Evolutionary conservation across 2,113 vertebrate species (phyloP).

Genomic region (Diphyllodes magnificus): DNA sequence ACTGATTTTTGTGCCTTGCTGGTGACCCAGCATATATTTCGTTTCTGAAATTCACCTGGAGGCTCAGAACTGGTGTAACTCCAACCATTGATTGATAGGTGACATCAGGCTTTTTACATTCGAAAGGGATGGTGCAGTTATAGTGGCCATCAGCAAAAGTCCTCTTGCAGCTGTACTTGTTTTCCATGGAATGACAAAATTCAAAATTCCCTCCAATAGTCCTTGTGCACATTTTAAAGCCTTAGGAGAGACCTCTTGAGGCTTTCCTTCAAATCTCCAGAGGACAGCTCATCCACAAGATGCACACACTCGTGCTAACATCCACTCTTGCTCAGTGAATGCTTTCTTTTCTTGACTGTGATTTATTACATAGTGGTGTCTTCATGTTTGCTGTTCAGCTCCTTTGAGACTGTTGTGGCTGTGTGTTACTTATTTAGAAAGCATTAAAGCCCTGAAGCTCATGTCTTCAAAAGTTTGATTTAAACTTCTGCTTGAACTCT

Average conservation of each 20-base stretch:
- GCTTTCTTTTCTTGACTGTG: neutral
- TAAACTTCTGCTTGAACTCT: neutral
- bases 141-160: neutral
- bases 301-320: fast-evolving
- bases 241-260: neutral
- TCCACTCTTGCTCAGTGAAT: neutral
- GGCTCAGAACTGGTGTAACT: neutral
- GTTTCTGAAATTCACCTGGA: neutral
- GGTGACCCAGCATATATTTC: neutral
- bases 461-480: neutral
- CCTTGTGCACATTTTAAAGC: neutral
- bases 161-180: fast-evolving
- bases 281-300: neutral
- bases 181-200: neutral
- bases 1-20: neutral
- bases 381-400: neutral
- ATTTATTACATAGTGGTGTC: neutral
- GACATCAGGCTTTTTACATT: neutral
- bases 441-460: neutral
- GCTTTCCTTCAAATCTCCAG: neutral
- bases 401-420: neutral
- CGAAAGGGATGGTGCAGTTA: neutral
- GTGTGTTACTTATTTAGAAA: neutral
- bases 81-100: neutral
- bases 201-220: neutral